Evolutionary conservation across 2,888 invertebrate species (phyloP).

Genomic region (Diarsia mendica): DNA sequence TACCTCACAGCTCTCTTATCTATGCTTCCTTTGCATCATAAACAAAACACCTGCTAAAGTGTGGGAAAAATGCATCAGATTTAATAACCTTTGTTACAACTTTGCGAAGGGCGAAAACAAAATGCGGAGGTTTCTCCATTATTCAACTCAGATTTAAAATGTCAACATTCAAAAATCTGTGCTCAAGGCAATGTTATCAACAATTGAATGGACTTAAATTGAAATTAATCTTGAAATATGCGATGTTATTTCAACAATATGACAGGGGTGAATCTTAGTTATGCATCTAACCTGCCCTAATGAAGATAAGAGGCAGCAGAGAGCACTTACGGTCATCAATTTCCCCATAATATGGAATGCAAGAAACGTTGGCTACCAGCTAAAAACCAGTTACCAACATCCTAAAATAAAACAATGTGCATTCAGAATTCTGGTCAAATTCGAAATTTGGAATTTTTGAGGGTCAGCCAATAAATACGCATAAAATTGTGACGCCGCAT

Average conservation of each 20-base stretch:
- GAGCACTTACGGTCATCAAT: slow-evolving; percentile 18
- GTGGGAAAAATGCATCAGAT: slow-evolving; percentile 57
- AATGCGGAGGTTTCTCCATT: slow-evolving; percentile 34
- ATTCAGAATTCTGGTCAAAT: slow-evolving; percentile 47
- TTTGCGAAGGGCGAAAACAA: slow-evolving; percentile 35
- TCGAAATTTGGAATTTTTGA: slow-evolving; percentile 54
- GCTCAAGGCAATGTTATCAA: slow-evolving; percentile 17
- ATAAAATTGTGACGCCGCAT: slow-evolving; percentile 56
- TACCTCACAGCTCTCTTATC: slow-evolving; percentile 62
- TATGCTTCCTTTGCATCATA: slow-evolving; percentile 67
- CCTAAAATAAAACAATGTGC: slow-evolving; percentile 60
- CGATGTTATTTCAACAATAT: slow-evolving; percentile 7
- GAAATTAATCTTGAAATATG: slow-evolving; percentile 16
- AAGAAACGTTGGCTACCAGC: slow-evolving; percentile 43
- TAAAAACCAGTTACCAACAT: slow-evolving; percentile 33
- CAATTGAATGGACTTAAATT: slow-evolving; percentile 20
- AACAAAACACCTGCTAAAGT: slow-evolving; percentile 73
- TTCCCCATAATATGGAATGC: slow-evolving; percentile 22
- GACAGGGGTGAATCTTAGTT: slow-evolving; percentile 12
- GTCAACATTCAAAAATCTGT: slow-evolving; percentile 32
- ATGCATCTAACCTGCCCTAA: slow-evolving; percentile 28
- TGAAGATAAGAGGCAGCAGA: slow-evolving; percentile 37
- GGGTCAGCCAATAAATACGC: slow-evolving; percentile 55
- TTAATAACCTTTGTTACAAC: slow-evolving; percentile 22
- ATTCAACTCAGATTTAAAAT: slow-evolving; percentile 35